Conservation (phyloP, 2,888 invertebrate species). For the Amorpha juglandis region DNA sequence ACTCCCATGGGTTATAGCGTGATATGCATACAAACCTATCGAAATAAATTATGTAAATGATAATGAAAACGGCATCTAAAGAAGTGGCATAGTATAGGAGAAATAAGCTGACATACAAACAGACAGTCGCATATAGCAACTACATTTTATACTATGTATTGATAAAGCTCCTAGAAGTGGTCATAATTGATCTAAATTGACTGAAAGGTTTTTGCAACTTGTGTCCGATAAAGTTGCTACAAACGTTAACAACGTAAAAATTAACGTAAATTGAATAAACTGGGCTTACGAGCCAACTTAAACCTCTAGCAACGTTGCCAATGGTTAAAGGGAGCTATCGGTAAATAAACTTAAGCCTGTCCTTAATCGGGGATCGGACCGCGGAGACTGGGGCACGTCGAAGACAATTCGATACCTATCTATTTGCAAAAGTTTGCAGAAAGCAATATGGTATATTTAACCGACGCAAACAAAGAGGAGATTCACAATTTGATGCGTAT, state of each 20-base stretch:
- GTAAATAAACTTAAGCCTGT: conserved; percentile 50
- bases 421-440: conserved; percentile 2
- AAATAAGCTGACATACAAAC: too few relatives aligned
- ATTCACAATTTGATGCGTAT: too few relatives aligned
- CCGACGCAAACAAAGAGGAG: too few relatives aligned
- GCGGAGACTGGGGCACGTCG: conserved; percentile 31
- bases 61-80: too few relatives aligned
- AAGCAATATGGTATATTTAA: background rate
- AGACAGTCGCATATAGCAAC: too few relatives aligned
- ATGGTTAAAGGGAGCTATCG: conserved; percentile 44
- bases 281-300: conserved; percentile 36
- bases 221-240: background rate
- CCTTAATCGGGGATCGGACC: conserved; percentile 50
- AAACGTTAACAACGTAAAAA: conserved; percentile 12
- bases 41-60: too few relatives aligned
- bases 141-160: background rate
- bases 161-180: background rate
- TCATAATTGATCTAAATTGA: background rate
- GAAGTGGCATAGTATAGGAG: too few relatives aligned
- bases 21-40: too few relatives aligned
- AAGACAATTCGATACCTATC: conserved; percentile 36
- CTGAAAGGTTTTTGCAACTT: background rate
- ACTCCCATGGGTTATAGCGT: too few relatives aligned
- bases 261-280: conserved; percentile 32
- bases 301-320: conserved; percentile 34